Evolutionary conservation across 1,140 invertebrate species (phyloP).

Genomic region (Callitettix versicolor): DNA sequence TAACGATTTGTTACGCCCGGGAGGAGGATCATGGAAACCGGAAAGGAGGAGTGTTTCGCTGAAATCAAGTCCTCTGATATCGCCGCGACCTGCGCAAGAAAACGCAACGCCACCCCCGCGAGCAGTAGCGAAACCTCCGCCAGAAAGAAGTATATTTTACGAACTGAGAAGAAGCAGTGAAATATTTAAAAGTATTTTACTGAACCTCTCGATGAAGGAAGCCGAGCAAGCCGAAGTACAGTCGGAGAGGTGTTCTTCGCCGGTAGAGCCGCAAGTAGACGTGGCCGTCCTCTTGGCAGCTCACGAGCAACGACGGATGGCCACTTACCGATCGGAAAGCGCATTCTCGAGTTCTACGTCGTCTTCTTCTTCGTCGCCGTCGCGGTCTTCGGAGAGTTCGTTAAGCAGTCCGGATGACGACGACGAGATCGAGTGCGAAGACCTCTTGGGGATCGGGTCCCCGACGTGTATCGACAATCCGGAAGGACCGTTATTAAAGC

Average conservation of each 20-base stretch:
- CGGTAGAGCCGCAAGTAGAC: constrained; percentile 22
- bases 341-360: constrained; percentile 18
- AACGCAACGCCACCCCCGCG: constrained; percentile 23
- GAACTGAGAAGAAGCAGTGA: constrained; percentile 35
- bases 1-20: constrained; percentile 22
- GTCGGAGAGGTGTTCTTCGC: constrained; percentile 1
- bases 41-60: constrained; percentile 32
- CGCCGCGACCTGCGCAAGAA: constrained; percentile 18
- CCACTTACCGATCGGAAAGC: constrained; percentile 22
- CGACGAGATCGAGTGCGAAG: constrained; percentile 14
- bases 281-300: constrained; percentile 32
- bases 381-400: constrained; percentile 18
- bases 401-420: constrained; percentile 18
- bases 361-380: constrained; percentile 22
- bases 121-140: neutral
- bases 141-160: constrained; percentile 31
- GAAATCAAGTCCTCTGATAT: constrained; percentile 30
- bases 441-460: constrained; percentile 8
- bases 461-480: constrained; percentile 14
- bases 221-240: constrained; percentile 13
- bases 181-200: constrained; percentile 35
- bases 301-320: constrained; percentile 30
- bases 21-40: constrained; percentile 14
- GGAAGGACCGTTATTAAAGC: constrained; percentile 25
- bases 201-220: constrained; percentile 33